Percentiles rank a stretch among this genome's conserved stretches.
phyloP scores from a whole-genome alignment of 2,888 invertebrate genomes.

The Pyrocoelia pectoralis region DNA sequence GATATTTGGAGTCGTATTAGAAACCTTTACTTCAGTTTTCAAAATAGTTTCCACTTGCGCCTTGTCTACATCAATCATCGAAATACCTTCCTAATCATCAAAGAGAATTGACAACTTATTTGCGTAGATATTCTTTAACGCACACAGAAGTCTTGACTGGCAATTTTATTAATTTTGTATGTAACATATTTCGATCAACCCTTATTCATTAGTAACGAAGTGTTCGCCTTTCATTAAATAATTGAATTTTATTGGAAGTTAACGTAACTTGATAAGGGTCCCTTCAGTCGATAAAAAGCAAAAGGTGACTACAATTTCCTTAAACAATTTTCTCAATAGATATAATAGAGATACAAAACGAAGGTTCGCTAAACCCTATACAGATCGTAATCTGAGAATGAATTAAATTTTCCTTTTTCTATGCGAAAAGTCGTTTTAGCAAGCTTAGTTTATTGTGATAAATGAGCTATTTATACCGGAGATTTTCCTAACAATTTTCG shows the following conservation, averaged over 20 bases:
- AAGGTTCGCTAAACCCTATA: not conserved
- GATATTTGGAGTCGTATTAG: too few species aligned
- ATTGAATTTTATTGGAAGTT: not conserved
- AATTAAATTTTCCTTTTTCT: not conserved
- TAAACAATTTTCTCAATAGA: not conserved
- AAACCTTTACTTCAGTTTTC: too few species aligned
- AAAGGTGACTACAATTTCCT: not conserved
- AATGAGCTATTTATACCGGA: conserved; percentile 30
- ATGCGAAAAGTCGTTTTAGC: not conserved
- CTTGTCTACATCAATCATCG: too few species aligned
- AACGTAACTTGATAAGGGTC: not conserved
- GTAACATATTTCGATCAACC: too few species aligned
- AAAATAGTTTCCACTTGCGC: too few species aligned
- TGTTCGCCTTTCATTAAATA: too few species aligned
- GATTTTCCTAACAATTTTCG: conserved; percentile 29
- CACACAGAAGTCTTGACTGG: too few species aligned
- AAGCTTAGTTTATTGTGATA: conserved; percentile 33
- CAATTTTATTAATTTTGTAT: too few species aligned
- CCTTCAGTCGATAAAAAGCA: not conserved
- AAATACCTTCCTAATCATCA: too few species aligned
- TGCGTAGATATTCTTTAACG: too few species aligned
- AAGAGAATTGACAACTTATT: too few species aligned
- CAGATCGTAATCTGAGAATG: not conserved
- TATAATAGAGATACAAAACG: not conserved
- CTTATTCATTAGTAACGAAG: too few species aligned